Evolutionary conservation across 2,113 vertebrate genomes (phyloP).

Genomic region (Todiramphus saurophagus): DNA sequence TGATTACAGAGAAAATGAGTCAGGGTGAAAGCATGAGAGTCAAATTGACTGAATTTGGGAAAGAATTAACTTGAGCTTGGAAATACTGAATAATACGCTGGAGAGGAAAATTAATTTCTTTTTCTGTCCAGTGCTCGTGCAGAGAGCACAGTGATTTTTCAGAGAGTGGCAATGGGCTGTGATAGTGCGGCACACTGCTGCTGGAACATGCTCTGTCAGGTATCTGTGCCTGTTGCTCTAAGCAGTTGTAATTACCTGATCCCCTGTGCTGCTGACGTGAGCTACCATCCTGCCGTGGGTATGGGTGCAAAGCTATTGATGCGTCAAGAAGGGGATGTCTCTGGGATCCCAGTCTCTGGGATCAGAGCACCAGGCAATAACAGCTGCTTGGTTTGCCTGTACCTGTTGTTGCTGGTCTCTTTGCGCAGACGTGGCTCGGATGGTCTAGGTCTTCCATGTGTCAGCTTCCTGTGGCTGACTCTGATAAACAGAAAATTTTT

Average conservation of each 20-base stretch:
- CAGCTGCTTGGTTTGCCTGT: not conserved
- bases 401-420: too few relatives aligned
- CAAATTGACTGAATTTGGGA: not conserved
- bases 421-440: not conserved
- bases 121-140: not conserved
- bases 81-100: not conserved
- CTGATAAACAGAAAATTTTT: not conserved
- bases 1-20: slow-evolving; percentile 14
- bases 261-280: not conserved
- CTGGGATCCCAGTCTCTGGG: not conserved
- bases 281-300: too few relatives aligned
- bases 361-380: not conserved
- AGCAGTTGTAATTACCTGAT: too few relatives aligned
- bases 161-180: not conserved
- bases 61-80: not conserved
- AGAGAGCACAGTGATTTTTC: not conserved
- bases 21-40: not conserved
- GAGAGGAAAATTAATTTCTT: not conserved
- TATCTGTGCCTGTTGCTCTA: not conserved
- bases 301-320: not conserved
- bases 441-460: not conserved
- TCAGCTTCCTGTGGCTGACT: not conserved
- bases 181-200: not conserved
- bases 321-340: not conserved
- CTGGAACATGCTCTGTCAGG: too few relatives aligned